These are phyloP conservation scores for Halcyon leucocephala DNA, from an alignment of 2,797 vertebrate species.

Conservation along the genomic window DNA sequence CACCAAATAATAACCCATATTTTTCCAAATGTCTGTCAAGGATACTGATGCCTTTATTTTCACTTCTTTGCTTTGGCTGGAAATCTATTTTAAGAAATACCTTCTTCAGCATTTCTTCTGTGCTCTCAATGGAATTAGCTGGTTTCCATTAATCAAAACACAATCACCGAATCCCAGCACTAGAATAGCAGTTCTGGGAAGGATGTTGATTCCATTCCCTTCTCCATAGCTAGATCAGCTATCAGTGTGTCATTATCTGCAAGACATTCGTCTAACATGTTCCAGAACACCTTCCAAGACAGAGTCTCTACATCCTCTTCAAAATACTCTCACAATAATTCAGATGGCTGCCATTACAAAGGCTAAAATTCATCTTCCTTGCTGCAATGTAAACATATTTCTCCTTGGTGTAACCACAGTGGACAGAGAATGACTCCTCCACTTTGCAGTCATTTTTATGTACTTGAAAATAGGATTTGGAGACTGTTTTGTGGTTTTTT, in stretches of 20 bases:
- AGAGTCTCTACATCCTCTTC: neutral
- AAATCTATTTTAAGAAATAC: slow-evolving; percentile 10
- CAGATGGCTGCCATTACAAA: neutral
- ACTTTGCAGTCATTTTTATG: neutral
- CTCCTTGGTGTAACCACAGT: neutral
- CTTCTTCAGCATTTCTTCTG: neutral
- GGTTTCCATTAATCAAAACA: slow-evolving; percentile 2
- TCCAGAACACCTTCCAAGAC: neutral
- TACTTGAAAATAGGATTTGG: neutral
- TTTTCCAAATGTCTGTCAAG: neutral
- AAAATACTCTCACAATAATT: neutral
- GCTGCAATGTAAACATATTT: neutral
- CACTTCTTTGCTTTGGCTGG: neutral
- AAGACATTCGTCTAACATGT: neutral
- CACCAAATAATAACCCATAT: neutral
- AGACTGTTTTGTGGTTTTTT: neutral
- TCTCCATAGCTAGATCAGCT: neutral
- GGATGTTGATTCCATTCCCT: neutral
- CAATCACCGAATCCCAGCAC: neutral
- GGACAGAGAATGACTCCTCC: neutral
- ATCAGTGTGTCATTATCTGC: neutral
- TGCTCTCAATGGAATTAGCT: neutral
- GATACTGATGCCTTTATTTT: neutral
- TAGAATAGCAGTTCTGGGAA: neutral
- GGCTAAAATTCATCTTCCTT: neutral